Evolutionary conservation across 2,113 vertebrate genomes (phyloP).

Genomic region (Uropsilus gracilis): DNA sequence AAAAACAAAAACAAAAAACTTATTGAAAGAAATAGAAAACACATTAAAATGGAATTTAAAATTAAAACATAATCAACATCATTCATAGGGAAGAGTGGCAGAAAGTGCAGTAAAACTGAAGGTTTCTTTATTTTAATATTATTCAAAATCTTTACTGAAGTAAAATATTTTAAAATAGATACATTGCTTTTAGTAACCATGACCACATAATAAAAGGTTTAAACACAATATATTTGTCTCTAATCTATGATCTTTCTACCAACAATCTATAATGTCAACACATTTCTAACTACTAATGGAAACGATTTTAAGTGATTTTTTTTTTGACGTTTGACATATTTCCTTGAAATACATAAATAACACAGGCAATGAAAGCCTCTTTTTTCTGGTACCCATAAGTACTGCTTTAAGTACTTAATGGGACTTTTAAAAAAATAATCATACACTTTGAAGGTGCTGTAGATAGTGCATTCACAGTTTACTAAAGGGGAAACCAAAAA

Average conservation of each 20-base stretch:
- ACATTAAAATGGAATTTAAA: not conserved
- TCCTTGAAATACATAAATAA: not conserved
- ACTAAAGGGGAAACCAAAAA: too few relatives aligned
- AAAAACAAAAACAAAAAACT: too few relatives aligned
- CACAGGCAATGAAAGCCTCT: not conserved
- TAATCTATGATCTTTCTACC: not conserved
- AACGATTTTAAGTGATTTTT: not conserved
- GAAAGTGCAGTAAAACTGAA: too few relatives aligned
- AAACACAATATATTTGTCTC: not conserved
- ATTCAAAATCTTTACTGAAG: not conserved
- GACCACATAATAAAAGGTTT: not conserved
- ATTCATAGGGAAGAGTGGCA: not conserved
- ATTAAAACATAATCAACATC: not conserved
- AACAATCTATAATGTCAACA: not conserved
- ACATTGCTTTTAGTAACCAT: not conserved
- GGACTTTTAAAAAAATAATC: too few relatives aligned
- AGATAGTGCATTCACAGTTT: too few relatives aligned
- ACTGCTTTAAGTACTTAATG: not conserved
- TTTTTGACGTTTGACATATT: not conserved
- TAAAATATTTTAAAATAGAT: not conserved
- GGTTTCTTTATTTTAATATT: not conserved
- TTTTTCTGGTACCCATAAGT: not conserved
- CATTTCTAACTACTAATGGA: not conserved
- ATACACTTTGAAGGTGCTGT: too few relatives aligned
- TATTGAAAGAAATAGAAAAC: too few relatives aligned